Evolutionary conservation across 2,797 vertebrate species (phyloP).

Genomic region (Columba guinea): DNA sequence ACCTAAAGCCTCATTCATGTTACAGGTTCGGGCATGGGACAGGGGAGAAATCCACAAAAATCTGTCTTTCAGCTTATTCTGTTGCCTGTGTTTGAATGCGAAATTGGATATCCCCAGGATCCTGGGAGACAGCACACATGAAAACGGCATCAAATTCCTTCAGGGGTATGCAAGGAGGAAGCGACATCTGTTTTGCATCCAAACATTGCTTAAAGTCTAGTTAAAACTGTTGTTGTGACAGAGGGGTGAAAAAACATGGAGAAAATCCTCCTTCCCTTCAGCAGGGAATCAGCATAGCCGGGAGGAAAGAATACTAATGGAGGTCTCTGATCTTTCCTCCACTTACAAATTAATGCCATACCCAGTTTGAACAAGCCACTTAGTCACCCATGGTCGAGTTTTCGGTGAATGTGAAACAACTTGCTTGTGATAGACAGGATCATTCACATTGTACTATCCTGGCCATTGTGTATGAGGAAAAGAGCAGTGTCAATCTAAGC

Average conservation of each 20-base stretch:
- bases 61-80: constrained; percentile 67
- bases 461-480: background rate
- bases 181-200: constrained; percentile 58
- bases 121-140: constrained; percentile 36
- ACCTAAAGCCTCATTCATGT: constrained; percentile 52
- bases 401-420: constrained; percentile 10
- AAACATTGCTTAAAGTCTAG: constrained; percentile 32
- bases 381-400: background rate
- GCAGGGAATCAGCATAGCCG: background rate
- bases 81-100: constrained; percentile 51
- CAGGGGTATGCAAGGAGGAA: constrained; percentile 38
- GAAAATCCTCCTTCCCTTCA: background rate
- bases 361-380: background rate
- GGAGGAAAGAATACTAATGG: constrained; percentile 3
- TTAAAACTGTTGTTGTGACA: constrained; percentile 36
- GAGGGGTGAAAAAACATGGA: background rate
- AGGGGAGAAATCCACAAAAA: constrained; percentile 61
- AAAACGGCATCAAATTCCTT: constrained; percentile 55
- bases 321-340: constrained; percentile 15
- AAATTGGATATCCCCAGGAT: constrained; percentile 61
- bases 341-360: background rate
- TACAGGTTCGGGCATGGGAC: constrained; percentile 50
- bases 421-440: background rate
- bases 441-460: background rate
- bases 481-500: background rate